Evolutionary conservation across 2,113 vertebrate genomes (phyloP).

Genomic region (Gobiocypris rarus): DNA sequence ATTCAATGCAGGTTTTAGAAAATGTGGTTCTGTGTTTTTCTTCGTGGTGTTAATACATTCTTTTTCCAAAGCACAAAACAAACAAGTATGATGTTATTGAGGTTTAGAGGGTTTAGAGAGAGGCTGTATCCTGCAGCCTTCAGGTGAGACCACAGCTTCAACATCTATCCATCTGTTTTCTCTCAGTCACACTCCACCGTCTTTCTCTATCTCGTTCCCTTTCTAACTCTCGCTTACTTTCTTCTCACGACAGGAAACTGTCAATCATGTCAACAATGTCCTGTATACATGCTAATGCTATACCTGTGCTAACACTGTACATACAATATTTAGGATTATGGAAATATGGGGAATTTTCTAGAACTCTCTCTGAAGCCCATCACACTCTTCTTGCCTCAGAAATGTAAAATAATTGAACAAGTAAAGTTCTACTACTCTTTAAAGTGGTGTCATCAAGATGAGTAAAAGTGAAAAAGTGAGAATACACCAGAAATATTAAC

Average conservation of each 20-base stretch:
- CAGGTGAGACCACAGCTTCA: slow-evolving; percentile 72
- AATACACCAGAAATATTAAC: background rate
- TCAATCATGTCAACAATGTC: slow-evolving; percentile 59
- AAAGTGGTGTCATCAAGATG: no score
- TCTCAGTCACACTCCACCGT: background rate
- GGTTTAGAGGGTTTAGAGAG: slow-evolving; percentile 61
- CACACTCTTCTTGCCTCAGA: background rate
- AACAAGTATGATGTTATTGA: slow-evolving; percentile 63
- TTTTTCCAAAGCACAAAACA: slow-evolving; percentile 27
- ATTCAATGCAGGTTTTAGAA: background rate
- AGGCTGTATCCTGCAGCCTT: slow-evolving; percentile 59
- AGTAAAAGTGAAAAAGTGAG: background rate
- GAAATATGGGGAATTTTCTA: background rate
- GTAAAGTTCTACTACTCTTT: no score
- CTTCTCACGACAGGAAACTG: slow-evolving; percentile 72
- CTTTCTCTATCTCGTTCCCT: background rate
- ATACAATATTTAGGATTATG: slow-evolving; percentile 26
- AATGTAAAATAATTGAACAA: background rate
- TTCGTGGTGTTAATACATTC: slow-evolving; percentile 2
- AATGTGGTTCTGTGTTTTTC: slow-evolving; percentile 34
- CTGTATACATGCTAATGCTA: slow-evolving; percentile 34
- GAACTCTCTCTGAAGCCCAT: slow-evolving; percentile 1
- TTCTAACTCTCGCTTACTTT: background rate
- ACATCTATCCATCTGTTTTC: background rate
- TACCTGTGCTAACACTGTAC: background rate